Base-by-base conservation (phyloP, 2,113 vertebrate genomes). In the Pituophis catenifer region DNA sequence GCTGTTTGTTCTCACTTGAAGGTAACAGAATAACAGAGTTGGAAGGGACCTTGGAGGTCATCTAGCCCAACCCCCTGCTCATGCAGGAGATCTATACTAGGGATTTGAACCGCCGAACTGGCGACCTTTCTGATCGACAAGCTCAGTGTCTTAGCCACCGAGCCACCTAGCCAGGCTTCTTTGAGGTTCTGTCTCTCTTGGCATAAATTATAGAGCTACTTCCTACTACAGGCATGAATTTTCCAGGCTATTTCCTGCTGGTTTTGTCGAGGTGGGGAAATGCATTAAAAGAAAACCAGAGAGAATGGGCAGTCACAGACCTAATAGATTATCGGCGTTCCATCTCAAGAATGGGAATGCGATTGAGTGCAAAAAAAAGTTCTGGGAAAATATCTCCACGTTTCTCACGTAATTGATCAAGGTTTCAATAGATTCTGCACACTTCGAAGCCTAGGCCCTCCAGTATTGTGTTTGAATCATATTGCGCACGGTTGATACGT, bases 201-300 rank as follows among this genome's bases (percentile, higher is more conserved):
- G 0, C 1, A 6, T 13, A 85, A 62, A 1, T 53, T 33, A 89
- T 89, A 91, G 59, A 75, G 90, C 3, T 92, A 23, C 93, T 95
- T 85, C 90, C 93, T 94, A 85, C 29, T 10, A 21, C 58, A 62
- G 65, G 65, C 29, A n/a, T n/a, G 6, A 70, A 15, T 70, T 70
- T n/a, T 15, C 62, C 29, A 13, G 29, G 29, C 29, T 23, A 17
- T 33, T 92, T 75, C 11, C 48, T 29, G 38, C 3, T 2, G 23
- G 33, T 44, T 86, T 93, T 1, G 38, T 48, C 55, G 75, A 81
- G 8, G 17, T 38, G 15, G 17, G 1, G 23, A 44, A 81, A 44
- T 81, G 75, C 75, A 44, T 44, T 54, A n/a, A 89, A 50, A 92
- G 86, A 91, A 93, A 91, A 89, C 81, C 93, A 92, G 48, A 0